phyloP scores from a whole-genome alignment of 2,888 invertebrate genomes.

The Dryomyza anilis region DNA sequence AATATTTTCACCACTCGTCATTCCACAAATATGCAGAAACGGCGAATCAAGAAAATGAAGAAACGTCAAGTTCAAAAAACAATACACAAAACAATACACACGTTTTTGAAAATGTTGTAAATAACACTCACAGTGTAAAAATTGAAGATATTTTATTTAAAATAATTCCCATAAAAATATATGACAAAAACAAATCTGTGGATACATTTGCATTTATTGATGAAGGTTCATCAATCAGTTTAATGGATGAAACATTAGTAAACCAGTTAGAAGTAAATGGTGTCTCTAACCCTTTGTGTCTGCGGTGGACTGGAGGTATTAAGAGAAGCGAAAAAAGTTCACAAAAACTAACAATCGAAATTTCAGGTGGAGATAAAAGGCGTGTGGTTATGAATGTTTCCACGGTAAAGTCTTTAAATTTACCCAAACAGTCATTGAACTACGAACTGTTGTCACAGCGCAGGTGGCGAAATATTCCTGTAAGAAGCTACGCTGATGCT shows the following conservation, averaged over 20 bases:
- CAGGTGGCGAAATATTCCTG: constrained; percentile 10
- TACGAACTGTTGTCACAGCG: not conserved
- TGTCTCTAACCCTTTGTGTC: constrained; percentile 10
- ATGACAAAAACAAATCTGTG: not conserved
- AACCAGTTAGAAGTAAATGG: not conserved
- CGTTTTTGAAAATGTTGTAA: not conserved
- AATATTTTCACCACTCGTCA: constrained; percentile 13
- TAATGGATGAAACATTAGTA: not conserved
- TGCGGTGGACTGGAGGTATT: constrained; percentile 15
- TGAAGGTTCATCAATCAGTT: no score
- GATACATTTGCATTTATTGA: constrained; percentile 1
- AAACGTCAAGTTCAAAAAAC: not conserved
- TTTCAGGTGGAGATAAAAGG: not conserved
- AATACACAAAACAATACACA: not conserved
- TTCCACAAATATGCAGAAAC: constrained; percentile 10
- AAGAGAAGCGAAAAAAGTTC: constrained; percentile 13
- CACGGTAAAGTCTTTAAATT: not conserved
- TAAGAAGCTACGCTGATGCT: constrained; percentile 16
- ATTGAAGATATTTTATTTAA: not conserved
- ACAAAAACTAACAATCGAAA: not conserved
- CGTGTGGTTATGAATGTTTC: not conserved
- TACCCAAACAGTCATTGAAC: not conserved
- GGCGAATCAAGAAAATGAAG: not conserved
- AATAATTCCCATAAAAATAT: constrained; percentile 1
- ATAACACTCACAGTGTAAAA: not conserved